Evolutionary conservation across 1,140 invertebrate species (phyloP), one percentile per base, ranked within the genome.

Genomic region (Pantala flavescens): DNA sequence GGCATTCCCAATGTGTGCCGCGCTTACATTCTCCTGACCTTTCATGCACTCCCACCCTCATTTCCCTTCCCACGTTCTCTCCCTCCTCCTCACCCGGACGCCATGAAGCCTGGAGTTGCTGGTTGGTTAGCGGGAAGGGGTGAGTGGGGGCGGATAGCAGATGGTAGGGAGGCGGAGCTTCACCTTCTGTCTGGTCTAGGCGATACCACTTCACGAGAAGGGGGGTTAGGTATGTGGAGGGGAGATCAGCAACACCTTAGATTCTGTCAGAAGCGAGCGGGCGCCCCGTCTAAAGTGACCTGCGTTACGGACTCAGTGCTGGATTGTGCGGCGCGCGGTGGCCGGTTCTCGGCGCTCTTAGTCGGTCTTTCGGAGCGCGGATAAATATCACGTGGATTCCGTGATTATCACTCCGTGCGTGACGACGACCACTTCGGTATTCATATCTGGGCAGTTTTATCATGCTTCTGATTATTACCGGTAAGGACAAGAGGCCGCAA

Each of bases 21-120:
- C 49, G 49, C 49, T 63, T 12, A 7, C 49, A 63, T 63, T 63
- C 49, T 16, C 49, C 49, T 63, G 49, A 63, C 49, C 49, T 63
- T 12, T 63, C 28, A 63, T 63, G 49, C 49, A 7, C 49, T 12
- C 49, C 49, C 14, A 7, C 14, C 49, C 49, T 19, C 12, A 5
- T 36, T 9, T 36, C 28, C 28, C 28, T 36, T 12, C 49, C n/a
- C 49, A 1, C 28, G 12, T 7, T 16, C 49, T 63, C 12, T 21
- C 14, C n/a, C 5, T 21, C 49, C 5, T 12, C 16, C 49, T 14
- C 49, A 3, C 49, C 49, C 16, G 49, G 49, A 63, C 49, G 49
- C 49, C 49, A 63, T 63, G 49, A 63, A 63, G n/a, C 49, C 49
- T 63, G 49, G 49, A 63, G 49, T 63, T 63, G 49, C 49, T 63